A percentile compares a stretch with the other conserved stretches of the same genome.
Evolutionary conservation across 2,888 invertebrate species (phyloP).

Genomic region (Cheiracanthium punctorium): DNA sequence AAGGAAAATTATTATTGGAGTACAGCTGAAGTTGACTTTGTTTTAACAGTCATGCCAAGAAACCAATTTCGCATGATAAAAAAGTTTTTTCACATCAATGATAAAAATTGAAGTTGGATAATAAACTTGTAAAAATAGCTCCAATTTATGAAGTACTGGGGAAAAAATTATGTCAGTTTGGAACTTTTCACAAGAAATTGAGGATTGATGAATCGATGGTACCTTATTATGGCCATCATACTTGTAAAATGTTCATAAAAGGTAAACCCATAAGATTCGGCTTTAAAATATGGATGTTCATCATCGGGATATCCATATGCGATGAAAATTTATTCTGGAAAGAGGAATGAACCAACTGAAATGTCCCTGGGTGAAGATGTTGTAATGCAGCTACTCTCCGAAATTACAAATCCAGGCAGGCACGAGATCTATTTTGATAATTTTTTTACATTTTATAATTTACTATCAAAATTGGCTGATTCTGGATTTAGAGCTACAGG

Average conservation of each 20-base stretch:
- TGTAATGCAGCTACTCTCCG: too few relatives aligned
- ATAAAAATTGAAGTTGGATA: slow-evolving; percentile 2
- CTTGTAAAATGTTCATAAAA: neutral
- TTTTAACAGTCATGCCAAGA: slow-evolving; percentile 31
- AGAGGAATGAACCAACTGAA: too few relatives aligned
- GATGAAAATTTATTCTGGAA: too few relatives aligned
- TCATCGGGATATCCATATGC: neutral
- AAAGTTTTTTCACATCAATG: neutral
- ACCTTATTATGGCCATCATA: neutral
- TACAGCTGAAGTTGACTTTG: neutral
- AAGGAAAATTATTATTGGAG: neutral
- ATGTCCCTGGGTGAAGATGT: too few relatives aligned
- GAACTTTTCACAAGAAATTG: neutral
- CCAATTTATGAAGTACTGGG: neutral
- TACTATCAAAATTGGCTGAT: too few relatives aligned
- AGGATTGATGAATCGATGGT: neutral
- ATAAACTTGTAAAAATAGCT: slow-evolving; percentile 5
- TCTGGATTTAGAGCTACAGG: too few relatives aligned
- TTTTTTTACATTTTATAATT: too few relatives aligned
- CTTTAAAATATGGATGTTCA: slow-evolving; percentile 10
- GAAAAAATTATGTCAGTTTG: neutral
- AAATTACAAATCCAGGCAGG: too few relatives aligned
- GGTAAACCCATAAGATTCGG: neutral
- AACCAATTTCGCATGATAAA: neutral
- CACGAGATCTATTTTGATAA: too few relatives aligned